Percentiles rank a stretch among this genome's conserved stretches.
These are phyloP conservation scores for Acleris sparsana DNA, from an alignment of 2,888 invertebrate genomes.

Conservation along the genomic window DNA sequence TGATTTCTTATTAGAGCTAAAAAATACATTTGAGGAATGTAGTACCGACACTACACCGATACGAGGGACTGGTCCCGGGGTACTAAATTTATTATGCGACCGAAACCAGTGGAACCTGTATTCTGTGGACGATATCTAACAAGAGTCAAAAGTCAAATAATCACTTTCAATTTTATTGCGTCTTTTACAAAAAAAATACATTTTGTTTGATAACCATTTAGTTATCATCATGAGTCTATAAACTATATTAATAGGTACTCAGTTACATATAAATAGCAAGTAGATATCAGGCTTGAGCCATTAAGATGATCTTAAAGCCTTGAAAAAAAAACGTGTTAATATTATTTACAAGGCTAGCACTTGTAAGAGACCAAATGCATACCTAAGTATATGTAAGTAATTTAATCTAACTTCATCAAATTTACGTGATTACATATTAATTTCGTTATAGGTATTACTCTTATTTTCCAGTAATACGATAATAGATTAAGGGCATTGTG, in stretches of 20 bases:
- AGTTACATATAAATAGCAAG: not conserved
- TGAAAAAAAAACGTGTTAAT: not conserved
- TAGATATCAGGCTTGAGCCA: not conserved
- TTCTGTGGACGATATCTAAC: slow-evolving; percentile 23
- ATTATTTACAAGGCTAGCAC: not conserved
- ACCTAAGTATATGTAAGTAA: not conserved
- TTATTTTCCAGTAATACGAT: too few relatives aligned
- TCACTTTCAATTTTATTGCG: slow-evolving; percentile 14
- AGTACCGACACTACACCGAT: slow-evolving; percentile 10
- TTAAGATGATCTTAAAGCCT: not conserved
- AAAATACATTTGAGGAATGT: slow-evolving; percentile 26
- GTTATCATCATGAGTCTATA: too few relatives aligned
- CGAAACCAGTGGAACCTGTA: slow-evolving; percentile 35
- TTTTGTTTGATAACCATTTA: not conserved
- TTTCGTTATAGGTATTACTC: too few relatives aligned
- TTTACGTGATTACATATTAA: too few relatives aligned
- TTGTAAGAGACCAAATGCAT: not conserved
- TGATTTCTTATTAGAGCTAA: not conserved
- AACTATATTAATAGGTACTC: too few relatives aligned
- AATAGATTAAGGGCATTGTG: too few relatives aligned
- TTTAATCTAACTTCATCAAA: too few relatives aligned
- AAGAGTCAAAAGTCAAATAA: slow-evolving; percentile 15
- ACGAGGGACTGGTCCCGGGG: slow-evolving; percentile 12
- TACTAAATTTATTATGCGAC: slow-evolving; percentile 30
- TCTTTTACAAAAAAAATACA: not conserved